phyloP scores from a whole-genome alignment of 1,140 invertebrate genomes.

The Aphelinus atriplicis region DNA sequence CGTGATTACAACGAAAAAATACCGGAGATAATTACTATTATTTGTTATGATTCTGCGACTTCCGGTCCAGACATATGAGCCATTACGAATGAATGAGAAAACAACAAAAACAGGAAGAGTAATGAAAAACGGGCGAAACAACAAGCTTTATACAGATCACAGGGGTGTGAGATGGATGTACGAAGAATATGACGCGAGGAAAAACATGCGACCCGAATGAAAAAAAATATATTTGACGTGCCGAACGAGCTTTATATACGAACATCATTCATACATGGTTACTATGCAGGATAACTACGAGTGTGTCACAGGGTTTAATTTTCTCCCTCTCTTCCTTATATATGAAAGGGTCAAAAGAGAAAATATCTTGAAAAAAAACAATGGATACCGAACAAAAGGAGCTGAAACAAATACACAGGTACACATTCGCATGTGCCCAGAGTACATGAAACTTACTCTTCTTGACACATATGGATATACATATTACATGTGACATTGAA shows the following conservation, averaged over 20 bases:
- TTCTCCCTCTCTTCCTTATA: slow-evolving; percentile 42
- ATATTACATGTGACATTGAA: no score
- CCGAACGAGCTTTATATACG: slow-evolving; percentile 50
- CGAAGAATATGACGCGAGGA: background rate
- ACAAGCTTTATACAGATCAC: background rate
- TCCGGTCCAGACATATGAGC: background rate
- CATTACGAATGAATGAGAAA: background rate
- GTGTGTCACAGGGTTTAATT: slow-evolving; percentile 51
- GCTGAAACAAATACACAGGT: no score
- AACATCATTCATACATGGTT: slow-evolving; percentile 16
- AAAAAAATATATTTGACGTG: slow-evolving; percentile 51
- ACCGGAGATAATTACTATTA: background rate
- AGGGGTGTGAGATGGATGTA: no score
- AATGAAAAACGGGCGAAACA: background rate
- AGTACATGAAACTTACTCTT: no score
- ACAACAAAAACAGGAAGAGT: slow-evolving; percentile 4
- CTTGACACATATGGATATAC: no score
- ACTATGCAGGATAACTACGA: slow-evolving; percentile 36
- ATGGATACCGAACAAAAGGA: background rate
- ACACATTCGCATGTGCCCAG: no score
- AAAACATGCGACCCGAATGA: background rate
- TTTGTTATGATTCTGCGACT: slow-evolving; percentile 16
- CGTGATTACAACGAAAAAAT: slow-evolving; percentile 43
- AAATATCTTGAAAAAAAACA: slow-evolving; percentile 13
- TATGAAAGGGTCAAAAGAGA: background rate